Evolutionary conservation across 2,113 vertebrate species (phyloP).

Genomic region (Lamprologus sp.): DNA sequence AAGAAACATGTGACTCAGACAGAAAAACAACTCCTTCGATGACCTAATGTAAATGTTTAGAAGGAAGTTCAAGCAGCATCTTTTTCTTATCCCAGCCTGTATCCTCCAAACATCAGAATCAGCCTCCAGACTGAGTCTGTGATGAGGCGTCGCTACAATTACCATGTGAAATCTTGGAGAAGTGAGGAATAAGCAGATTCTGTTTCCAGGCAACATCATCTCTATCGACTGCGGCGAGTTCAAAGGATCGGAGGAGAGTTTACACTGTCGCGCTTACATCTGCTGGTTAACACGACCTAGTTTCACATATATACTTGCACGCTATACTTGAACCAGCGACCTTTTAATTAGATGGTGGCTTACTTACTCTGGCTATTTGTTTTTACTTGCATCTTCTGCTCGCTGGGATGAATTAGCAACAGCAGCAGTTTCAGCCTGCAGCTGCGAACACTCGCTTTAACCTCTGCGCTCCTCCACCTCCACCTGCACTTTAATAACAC

Average conservation of each 20-base stretch:
- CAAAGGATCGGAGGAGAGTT: neutral
- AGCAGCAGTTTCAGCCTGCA: neutral
- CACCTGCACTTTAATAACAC: neutral
- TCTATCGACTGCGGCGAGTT: neutral
- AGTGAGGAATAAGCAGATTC: neutral
- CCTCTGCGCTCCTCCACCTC: neutral
- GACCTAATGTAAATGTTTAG: neutral
- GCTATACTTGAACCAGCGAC: neutral
- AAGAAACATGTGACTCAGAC: neutral
- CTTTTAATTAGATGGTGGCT: neutral
- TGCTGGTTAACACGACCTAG: constrained; percentile 2
- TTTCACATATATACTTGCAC: neutral
- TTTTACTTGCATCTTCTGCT: neutral
- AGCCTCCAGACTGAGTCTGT: neutral
- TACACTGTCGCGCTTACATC: neutral
- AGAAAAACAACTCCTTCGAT: neutral
- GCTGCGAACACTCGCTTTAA: neutral
- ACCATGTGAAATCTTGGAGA: neutral
- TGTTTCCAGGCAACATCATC: constrained; percentile 59
- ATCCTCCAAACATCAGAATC: neutral
- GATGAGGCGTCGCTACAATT: neutral
- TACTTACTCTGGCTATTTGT: neutral
- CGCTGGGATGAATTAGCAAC: neutral
- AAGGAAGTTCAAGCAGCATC: neutral
- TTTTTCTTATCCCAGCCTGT: neutral